Evolutionary conservation across 92 coral and sea anemone species (phyloP).

Genomic region (Epizoanthus illoricatus): DNA sequence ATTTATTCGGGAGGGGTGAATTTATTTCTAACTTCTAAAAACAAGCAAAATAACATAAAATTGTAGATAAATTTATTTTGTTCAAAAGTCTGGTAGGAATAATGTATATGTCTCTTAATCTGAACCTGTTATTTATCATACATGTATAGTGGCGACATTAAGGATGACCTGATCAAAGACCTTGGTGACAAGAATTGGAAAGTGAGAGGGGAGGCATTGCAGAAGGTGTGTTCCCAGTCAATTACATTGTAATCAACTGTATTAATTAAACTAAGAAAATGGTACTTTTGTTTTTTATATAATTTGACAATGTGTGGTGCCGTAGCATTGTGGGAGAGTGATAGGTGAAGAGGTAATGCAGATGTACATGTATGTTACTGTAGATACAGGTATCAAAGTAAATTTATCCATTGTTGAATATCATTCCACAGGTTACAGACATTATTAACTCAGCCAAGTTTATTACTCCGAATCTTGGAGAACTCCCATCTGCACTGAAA

Average conservation of each 20-base stretch:
- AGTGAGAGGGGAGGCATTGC: constrained; percentile 93
- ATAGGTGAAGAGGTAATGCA: too few species aligned
- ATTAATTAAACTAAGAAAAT: too few species aligned
- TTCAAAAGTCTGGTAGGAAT: too few species aligned
- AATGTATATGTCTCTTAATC: not conserved
- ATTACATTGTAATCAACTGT: not conserved
- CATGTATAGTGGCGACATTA: constrained; percentile 84
- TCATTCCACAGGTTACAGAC: constrained; percentile 61
- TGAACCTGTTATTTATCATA: constrained; percentile 10
- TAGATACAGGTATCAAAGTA: not conserved
- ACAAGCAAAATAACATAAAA: too few species aligned
- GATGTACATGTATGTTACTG: too few species aligned
- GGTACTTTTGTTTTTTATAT: too few species aligned
- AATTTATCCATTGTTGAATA: not conserved
- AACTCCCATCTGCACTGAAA: constrained; percentile 89
- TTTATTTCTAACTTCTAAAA: too few species aligned
- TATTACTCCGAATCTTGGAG: constrained; percentile 88
- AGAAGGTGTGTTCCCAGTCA: constrained; percentile 64
- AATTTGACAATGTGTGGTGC: too few species aligned
- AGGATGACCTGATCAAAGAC: constrained; percentile 76
- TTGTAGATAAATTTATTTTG: too few species aligned
- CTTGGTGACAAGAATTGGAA: constrained; percentile 98
- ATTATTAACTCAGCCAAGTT: constrained; percentile 86
- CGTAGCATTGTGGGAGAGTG: too few species aligned
- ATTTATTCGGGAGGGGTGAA: too few species aligned